These are phyloP conservation scores for Dicrostonyx torquatus DNA, from an alignment of 2,797 vertebrate genomes.

Conservation along the genomic window DNA sequence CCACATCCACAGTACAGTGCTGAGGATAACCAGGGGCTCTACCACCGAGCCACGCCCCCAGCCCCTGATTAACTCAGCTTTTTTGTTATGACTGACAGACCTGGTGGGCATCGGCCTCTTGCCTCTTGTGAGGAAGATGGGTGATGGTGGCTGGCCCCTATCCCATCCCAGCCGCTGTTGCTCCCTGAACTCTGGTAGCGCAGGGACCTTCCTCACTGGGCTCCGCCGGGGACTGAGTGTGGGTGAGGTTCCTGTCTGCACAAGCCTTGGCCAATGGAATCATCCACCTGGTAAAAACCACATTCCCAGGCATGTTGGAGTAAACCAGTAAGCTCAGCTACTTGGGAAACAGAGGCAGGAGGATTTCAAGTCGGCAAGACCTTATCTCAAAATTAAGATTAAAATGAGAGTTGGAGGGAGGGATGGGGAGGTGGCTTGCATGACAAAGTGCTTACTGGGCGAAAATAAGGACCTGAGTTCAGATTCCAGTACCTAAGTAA, in stretches of 20 bases:
- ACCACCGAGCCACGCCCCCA: background rate
- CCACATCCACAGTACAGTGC: background rate
- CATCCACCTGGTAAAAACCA: background rate
- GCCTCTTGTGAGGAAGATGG: background rate
- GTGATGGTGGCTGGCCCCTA: constrained; percentile 7
- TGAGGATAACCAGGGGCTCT: background rate
- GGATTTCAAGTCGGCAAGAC: background rate
- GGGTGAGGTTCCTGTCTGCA: too few relatives aligned
- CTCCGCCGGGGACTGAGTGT: background rate
- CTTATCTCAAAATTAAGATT: background rate
- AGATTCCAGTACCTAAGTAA: background rate
- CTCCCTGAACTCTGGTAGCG: background rate
- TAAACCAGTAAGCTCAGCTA: background rate
- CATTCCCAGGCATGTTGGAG: too few relatives aligned
- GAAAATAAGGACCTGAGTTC: background rate
- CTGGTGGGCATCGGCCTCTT: background rate
- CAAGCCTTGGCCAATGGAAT: background rate
- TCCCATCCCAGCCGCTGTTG: constrained; percentile 28
- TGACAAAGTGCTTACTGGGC: background rate
- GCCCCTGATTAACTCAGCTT: background rate
- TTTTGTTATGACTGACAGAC: background rate
- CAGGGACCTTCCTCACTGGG: fast-evolving
- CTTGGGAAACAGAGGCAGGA: background rate
- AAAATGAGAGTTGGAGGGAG: background rate
- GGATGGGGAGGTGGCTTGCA: background rate